Conservation (phyloP, 2,797 vertebrate species). For the Spea hammondii region DNA sequence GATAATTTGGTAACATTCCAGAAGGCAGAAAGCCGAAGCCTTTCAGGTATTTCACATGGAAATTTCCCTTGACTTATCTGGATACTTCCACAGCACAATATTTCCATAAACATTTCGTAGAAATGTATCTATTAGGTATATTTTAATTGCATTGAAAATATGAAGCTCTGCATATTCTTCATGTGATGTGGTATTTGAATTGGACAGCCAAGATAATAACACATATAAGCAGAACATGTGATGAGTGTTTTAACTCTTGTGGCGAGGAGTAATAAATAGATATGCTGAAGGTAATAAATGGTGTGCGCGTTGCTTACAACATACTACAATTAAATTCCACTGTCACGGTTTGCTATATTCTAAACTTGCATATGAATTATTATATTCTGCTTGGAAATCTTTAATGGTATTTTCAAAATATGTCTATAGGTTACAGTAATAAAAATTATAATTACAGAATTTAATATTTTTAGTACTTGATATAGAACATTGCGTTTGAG, state of each 20-base stretch:
- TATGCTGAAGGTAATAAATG: constrained; percentile 17
- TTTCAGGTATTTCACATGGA: no score
- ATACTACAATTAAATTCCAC: background rate
- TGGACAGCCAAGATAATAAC: background rate
- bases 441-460: no score
- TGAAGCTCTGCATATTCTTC: background rate
- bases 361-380: background rate
- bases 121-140: no score
- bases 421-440: no score
- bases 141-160: no score
- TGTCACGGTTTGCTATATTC: background rate
- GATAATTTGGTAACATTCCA: background rate
- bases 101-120: no score
- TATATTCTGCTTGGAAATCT: constrained; percentile 1
- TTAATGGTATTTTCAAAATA: background rate
- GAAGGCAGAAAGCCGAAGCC: no score
- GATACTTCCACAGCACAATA: no score
- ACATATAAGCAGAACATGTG: constrained; percentile 7
- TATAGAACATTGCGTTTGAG: no score
- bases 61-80: no score
- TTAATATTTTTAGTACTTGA: no score
- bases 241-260: constrained; percentile 13
- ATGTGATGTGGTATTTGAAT: background rate
- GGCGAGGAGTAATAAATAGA: background rate
- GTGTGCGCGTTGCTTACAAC: constrained; percentile 5